Evolutionary conservation across 2,113 vertebrate species (phyloP), one percentile per base, ranked within the genome.

Genomic region (Megaceryle maxima): DNA sequence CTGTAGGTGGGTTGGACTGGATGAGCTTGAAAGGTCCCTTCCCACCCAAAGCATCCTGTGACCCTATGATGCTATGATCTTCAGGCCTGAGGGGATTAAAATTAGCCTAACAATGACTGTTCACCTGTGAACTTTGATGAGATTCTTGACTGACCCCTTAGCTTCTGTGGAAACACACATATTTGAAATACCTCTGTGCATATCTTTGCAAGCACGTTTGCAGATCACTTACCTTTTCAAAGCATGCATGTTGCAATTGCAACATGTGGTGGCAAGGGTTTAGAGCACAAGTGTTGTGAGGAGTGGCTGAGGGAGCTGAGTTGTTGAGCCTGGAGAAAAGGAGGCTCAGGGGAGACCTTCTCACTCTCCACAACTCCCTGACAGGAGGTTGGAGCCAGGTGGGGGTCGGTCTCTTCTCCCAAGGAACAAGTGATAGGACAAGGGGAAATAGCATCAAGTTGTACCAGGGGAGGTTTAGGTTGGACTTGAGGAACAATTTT

Each of bases 151-250:
- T 37, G 5, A 13, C 41, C 48, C 48, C 48, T 44, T 51, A 9
- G 57, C 31, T 51, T 7, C 17, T 1, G 0, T 18, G 59, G 69
- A 14, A 44, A 25, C 4, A 13, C 1, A 13, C 17, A 2, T 17
- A 21, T 16, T 11, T 26, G 70, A 33, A 46, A 21, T 26, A 4
- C 48, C 50, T 20, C 26, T 3, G 8, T 4, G 50, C 48, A 2
- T 16, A 4, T 18, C 20, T 53, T 10, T 13, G 39, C 68, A 2
- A 50, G 18, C 22, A 29, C 9, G 5, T 28, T 33, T 29, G 19
- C 31, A 13, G 19, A 10, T 50, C 13, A 37, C 25, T 20, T 17
- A 37, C 37, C 10, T 11, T 16, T 39, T 39, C 60, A 11, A 22
- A 39, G 39, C 37, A 39, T 26, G 10, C 8, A 63, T 63, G 60